These are phyloP conservation scores for Melanerpes formicivorus DNA, from an alignment of 2,113 vertebrate species.

Conservation along the genomic window DNA sequence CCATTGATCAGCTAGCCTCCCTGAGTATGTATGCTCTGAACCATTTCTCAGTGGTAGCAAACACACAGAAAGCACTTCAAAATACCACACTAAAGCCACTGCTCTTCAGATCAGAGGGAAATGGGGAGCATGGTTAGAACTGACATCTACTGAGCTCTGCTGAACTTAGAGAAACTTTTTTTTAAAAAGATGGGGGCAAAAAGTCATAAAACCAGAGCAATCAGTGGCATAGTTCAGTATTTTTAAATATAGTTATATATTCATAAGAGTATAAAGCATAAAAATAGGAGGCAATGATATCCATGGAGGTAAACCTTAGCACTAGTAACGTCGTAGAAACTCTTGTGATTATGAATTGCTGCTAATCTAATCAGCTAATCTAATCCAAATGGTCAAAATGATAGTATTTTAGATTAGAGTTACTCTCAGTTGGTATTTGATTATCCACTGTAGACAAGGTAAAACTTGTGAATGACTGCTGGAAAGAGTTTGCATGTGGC, in stretches of 20 bases:
- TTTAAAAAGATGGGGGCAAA: neutral
- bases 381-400: neutral
- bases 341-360: neutral
- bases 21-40: neutral
- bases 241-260: neutral
- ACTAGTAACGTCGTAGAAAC: neutral
- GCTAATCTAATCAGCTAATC: neutral
- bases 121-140: fast-evolving
- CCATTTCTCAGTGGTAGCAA: neutral
- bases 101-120: neutral
- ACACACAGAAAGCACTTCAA: neutral
- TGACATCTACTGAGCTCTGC: neutral
- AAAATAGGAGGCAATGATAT: neutral
- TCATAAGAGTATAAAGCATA: neutral
- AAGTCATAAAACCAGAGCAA: neutral
- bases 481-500: fast-evolving
- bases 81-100: neutral
- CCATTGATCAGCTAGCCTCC: fast-evolving
- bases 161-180: neutral
- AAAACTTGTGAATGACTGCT: neutral
- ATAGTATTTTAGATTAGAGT: neutral
- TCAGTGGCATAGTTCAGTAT: neutral
- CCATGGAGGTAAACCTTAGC: neutral
- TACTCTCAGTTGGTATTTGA: fast-evolving
- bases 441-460: neutral